Conservation (phyloP, 30 jellyfish, hydroid and myxozoan species). For the Kudoa iwatai region DNA sequence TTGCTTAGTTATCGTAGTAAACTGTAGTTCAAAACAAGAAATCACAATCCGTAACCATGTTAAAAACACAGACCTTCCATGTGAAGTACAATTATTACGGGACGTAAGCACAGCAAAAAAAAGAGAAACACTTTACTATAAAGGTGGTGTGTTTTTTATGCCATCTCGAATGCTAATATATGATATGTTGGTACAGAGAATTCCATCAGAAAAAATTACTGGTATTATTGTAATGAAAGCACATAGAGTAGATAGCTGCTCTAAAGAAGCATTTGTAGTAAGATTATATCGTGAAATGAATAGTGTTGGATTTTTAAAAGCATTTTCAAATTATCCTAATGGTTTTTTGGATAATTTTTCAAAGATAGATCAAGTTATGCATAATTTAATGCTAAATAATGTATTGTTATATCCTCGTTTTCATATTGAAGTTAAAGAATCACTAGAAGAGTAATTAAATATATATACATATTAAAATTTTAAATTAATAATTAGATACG, state of each 20-base stretch:
- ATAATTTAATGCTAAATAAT: constrained; percentile 19
- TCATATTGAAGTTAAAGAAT: background rate
- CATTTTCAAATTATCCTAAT: constrained; percentile 38
- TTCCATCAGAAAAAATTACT: constrained; percentile 44
- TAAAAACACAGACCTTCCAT: no score
- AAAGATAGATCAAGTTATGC: constrained; percentile 48
- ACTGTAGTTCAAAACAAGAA: no score
- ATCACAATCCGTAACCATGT: no score
- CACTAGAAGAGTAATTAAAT: no score
- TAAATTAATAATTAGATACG: no score
- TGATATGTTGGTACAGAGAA: constrained; percentile 36
- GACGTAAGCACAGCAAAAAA: no score
- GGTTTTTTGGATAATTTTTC: constrained; percentile 33
- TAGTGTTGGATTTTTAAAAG: constrained; percentile 71
- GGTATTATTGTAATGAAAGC: constrained; percentile 54
- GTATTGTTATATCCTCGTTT: constrained; percentile 61
- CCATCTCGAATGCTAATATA: constrained; percentile 45
- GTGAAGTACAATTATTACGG: no score
- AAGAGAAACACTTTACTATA: no score
- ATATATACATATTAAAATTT: no score
- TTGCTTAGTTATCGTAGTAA: no score
- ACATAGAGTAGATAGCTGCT: constrained; percentile 34
- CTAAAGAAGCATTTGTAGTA: constrained; percentile 39
- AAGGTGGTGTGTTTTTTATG: no score
- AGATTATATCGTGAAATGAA: constrained; percentile 34